These are phyloP conservation scores for Lethocerus indicus DNA, from an alignment of 1,140 invertebrate species.

Conservation along the genomic window DNA sequence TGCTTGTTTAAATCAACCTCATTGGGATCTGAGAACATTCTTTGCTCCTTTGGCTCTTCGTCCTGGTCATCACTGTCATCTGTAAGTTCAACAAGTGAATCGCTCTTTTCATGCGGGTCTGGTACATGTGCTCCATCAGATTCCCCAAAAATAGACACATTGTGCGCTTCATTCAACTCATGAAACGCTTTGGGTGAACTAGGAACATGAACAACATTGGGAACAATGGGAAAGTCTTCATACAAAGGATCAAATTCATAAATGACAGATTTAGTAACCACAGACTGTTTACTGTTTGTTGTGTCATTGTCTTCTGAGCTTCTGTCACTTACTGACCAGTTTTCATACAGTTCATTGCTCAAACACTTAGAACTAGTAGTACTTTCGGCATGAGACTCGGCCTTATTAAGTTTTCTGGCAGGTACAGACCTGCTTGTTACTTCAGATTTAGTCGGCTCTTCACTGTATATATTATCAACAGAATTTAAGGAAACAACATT, in stretches of 20 bases:
- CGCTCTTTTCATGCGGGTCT: too few relatives aligned
- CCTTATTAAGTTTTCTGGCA: background rate
- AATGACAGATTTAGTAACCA: conserved; percentile 18
- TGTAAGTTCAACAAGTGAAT: too few relatives aligned
- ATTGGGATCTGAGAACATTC: too few relatives aligned
- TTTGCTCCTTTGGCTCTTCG: too few relatives aligned
- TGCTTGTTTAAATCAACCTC: too few relatives aligned
- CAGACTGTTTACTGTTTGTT: conserved; percentile 7
- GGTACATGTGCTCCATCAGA: too few relatives aligned
- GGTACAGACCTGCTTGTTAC: background rate
- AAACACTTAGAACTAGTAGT: conserved; percentile 9
- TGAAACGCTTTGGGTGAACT: too few relatives aligned
- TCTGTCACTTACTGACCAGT: conserved; percentile 7
- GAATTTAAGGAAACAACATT: background rate
- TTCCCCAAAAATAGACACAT: too few relatives aligned
- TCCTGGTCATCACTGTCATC: too few relatives aligned
- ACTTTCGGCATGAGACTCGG: conserved; percentile 10
- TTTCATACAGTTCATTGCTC: conserved; percentile 14
- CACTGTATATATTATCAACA: conserved; percentile 7
- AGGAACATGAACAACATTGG: too few relatives aligned
- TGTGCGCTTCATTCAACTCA: too few relatives aligned
- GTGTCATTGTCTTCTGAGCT: background rate
- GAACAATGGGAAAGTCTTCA: conserved; percentile 11
- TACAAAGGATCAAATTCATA: conserved; percentile 21
- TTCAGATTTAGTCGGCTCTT: background rate